A percentile compares a stretch with the other conserved stretches of the same genome.
phyloP scores from a whole-genome alignment of 2,888 invertebrate species.

The Poecilobothrus nobilitatus region DNA sequence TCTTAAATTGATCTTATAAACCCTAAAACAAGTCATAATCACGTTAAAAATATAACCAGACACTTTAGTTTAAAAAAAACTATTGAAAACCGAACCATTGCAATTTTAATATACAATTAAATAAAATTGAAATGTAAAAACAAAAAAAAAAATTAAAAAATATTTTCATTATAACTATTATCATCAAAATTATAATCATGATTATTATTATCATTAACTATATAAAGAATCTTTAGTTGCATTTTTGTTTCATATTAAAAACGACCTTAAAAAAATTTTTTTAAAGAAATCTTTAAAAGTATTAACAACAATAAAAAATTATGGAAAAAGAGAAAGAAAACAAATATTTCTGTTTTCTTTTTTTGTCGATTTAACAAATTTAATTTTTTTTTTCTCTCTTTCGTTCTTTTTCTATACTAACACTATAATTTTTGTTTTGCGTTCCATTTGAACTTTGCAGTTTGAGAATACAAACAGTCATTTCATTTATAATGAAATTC shows the following conservation, averaged over 20 bases:
- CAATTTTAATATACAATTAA: too few relatives aligned
- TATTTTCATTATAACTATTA: not conserved
- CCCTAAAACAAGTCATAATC: too few relatives aligned
- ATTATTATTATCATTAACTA: not conserved
- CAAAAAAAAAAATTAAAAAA: too few relatives aligned
- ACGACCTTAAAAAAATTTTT: not conserved
- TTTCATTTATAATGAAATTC: not conserved
- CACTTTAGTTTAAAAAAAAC: too few relatives aligned
- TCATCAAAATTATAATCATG: not conserved
- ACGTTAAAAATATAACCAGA: too few relatives aligned
- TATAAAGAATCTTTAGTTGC: not conserved
- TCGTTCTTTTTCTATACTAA: too few relatives aligned
- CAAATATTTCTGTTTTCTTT: not conserved
- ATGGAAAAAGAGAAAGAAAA: not conserved
- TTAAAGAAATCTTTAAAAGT: not conserved
- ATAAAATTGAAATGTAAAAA: too few relatives aligned
- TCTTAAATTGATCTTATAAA: too few relatives aligned
- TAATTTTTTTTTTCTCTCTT: not conserved
- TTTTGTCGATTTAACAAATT: not conserved
- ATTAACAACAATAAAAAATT: not conserved
- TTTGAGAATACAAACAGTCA: not conserved
- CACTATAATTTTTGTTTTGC: not conserved
- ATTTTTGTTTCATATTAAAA: not conserved
- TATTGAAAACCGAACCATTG: too few relatives aligned
- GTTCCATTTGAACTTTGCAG: not conserved